Evolutionary conservation across 1,140 invertebrate species (phyloP).

Genomic region (Mesaphorura yosii): DNA sequence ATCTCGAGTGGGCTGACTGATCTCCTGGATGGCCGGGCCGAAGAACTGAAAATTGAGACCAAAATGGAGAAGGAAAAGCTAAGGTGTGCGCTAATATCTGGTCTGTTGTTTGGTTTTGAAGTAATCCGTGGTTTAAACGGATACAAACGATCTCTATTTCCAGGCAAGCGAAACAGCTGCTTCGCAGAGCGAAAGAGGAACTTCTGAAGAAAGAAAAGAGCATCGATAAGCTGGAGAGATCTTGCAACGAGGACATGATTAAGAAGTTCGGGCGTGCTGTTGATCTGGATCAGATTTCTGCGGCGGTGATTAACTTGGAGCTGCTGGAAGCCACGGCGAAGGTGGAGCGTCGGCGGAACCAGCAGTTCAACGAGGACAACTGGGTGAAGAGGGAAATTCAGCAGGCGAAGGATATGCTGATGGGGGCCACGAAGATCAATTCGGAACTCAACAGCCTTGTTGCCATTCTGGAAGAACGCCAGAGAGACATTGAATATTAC

Average conservation of each 20-base stretch:
- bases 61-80: conserved; percentile 8
- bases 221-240: conserved; percentile 6
- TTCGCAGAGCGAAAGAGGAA: conserved; percentile 17
- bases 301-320: conserved; percentile 26
- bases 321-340: conserved; percentile 10
- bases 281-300: conserved; percentile 24
- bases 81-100: conserved; percentile 5
- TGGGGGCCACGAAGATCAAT: conserved; percentile 18
- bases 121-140: not conserved
- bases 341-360: conserved; percentile 14
- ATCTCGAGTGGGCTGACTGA: conserved; percentile 17
- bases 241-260: conserved; percentile 18
- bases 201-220: conserved; percentile 17
- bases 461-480: conserved; percentile 21
- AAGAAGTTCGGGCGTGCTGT: conserved; percentile 21
- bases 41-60: conserved; percentile 19
- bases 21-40: conserved; percentile 9
- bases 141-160: not conserved
- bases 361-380: conserved; percentile 14
- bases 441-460: conserved; percentile 20
- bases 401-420: conserved; percentile 8
- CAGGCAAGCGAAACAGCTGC: conserved; percentile 22
- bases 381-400: conserved; percentile 12
- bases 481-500: conserved; percentile 22
- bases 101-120: not conserved